These are phyloP conservation scores for Schrankia costaestrigalis DNA, from an alignment of 2,888 invertebrate genomes.

Conservation along the genomic window DNA sequence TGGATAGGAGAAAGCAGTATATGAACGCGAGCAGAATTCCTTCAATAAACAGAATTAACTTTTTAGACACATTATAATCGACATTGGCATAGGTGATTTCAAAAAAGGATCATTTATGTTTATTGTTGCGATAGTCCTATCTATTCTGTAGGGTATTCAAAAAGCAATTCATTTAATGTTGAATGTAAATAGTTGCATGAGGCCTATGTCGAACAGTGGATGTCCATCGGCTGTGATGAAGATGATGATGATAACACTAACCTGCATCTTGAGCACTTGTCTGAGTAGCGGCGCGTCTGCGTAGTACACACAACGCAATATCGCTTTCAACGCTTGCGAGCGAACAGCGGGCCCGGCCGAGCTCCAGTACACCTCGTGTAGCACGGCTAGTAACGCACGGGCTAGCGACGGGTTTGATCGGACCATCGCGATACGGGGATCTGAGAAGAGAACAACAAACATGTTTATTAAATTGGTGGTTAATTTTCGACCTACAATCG, in stretches of 20 bases:
- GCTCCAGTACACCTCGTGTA: conserved; percentile 99
- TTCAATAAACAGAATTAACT: too few relatives aligned
- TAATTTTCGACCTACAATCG: too few relatives aligned
- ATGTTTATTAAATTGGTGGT: background rate
- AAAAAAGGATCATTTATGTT: too few relatives aligned
- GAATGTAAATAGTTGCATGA: too few relatives aligned
- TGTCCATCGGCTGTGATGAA: background rate
- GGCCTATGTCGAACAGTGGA: too few relatives aligned
- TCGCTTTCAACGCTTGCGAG: conserved; percentile 97
- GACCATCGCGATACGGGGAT: conserved; percentile 71
- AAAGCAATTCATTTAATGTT: too few relatives aligned
- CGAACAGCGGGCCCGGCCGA: conserved; percentile 98
- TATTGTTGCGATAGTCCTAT: too few relatives aligned
- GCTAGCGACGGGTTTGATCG: conserved; percentile 77
- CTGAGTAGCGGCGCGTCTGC: conserved; percentile 92
- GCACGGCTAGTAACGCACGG: conserved; percentile 93
- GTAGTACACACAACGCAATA: conserved; percentile 97
- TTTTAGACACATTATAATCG: too few relatives aligned
- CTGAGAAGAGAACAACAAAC: conserved; percentile 28
- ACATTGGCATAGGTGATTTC: too few relatives aligned
- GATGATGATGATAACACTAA: conserved; percentile 20
- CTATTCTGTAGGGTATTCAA: too few relatives aligned
- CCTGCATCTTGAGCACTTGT: conserved; percentile 84
- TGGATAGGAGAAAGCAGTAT: background rate
- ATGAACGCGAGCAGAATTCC: too few relatives aligned